phyloP scores from a whole-genome alignment of 2,113 vertebrate genomes.

The Nansenia antarctica region DNA sequence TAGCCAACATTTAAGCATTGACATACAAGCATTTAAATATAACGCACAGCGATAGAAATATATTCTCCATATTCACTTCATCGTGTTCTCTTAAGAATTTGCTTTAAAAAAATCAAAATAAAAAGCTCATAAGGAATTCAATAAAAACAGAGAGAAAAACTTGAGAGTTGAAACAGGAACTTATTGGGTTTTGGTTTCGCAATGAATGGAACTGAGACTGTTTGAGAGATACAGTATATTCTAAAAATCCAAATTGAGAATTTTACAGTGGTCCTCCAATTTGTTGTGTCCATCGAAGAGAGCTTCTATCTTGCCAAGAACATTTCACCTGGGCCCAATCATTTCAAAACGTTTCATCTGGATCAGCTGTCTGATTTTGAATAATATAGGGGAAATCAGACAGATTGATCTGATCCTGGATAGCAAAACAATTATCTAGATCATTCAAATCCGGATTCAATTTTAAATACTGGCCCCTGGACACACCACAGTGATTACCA shows the following conservation, averaged over 20 bases:
- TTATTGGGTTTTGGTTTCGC: neutral
- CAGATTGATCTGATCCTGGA: no score
- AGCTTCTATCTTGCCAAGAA: no score
- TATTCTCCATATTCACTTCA: conserved; percentile 35
- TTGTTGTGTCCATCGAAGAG: neutral
- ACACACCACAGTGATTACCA: no score
- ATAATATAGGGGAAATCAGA: no score
- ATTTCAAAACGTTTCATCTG: no score
- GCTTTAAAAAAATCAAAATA: no score
- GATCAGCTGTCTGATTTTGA: no score
- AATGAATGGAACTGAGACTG: no score
- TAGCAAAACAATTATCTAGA: no score
- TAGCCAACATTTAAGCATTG: conserved; percentile 25
- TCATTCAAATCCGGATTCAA: no score
- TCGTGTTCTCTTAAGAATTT: conserved; percentile 8
- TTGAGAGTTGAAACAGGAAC: neutral
- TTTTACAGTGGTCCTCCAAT: neutral
- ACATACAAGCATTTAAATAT: conserved; percentile 46
- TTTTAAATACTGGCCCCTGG: no score
- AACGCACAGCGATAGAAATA: conserved; percentile 48
- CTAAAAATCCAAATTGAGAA: neutral
- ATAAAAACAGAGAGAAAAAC: conserved; percentile 4
- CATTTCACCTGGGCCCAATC: no score
- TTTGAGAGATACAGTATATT: neutral
- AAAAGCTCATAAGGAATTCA: neutral